These are phyloP conservation scores for Osmerus eperlanus DNA, from an alignment of 2,113 vertebrate species.

Conservation along the genomic window DNA sequence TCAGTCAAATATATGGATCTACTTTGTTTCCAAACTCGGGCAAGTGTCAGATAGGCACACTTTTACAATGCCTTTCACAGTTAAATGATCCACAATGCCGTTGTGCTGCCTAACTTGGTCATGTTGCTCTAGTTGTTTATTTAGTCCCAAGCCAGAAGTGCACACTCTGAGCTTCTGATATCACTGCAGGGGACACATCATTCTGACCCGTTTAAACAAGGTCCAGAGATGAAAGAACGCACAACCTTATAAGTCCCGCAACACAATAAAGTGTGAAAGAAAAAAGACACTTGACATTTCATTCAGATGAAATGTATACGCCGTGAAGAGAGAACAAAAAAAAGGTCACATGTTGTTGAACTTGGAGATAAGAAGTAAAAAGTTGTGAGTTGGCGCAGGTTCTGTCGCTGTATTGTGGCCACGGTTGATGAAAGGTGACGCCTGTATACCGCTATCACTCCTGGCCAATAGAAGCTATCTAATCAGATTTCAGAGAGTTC, in stretches of 20 bases:
- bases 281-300: conserved; percentile 27
- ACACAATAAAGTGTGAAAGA: conserved; percentile 13
- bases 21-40: conserved; percentile 6
- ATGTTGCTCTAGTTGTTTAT: conserved; percentile 36
- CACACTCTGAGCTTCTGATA: conserved; percentile 34
- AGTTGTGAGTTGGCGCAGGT: conserved; percentile 37
- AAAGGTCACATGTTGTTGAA: conserved; percentile 34
- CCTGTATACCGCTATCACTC: conserved; percentile 32
- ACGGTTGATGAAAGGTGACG: conserved; percentile 32
- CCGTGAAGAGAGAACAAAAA: neutral
- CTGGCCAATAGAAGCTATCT: conserved; percentile 45
- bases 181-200: conserved; percentile 18
- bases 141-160: conserved; percentile 22
- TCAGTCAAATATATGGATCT: conserved; percentile 24
- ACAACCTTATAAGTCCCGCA: conserved; percentile 26
- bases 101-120: conserved; percentile 32
- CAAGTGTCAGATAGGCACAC: conserved; percentile 6
- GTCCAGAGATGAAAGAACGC: conserved; percentile 43
- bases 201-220: conserved; percentile 30
- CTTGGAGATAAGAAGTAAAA: conserved; percentile 49
- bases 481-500: conserved; percentile 51
- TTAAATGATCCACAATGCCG: conserved; percentile 33
- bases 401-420: conserved; percentile 12
- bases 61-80: conserved; percentile 27
- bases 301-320: conserved; percentile 25